Base-by-base conservation (phyloP, 2,888 invertebrate species). In the Caenorhabditis japonica region DNA sequence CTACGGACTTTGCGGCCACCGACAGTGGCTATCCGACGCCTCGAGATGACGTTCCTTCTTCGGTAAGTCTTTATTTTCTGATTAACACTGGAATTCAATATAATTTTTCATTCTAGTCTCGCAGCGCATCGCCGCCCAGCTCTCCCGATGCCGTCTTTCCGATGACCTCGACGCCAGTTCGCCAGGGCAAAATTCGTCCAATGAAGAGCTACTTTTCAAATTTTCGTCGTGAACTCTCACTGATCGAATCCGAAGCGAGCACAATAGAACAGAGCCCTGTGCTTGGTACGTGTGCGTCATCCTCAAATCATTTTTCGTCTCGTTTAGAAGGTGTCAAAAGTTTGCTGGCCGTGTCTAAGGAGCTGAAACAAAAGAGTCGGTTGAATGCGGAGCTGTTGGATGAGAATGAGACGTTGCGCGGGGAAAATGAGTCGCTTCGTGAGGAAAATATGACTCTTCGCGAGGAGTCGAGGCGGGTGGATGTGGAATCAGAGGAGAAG, bases 11-110 rank as follows among this genome's bases (percentile, higher is more conserved):
- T 41, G 58, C 62, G 17, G 10, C 52, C n/a, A 49, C 71, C 0
- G 71, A 71, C 34, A 71, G 71, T 64, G 71, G 71, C 8, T 71
- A 71, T 39, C 71, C 71, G 8, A 71, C 71, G 3, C 71, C 71
- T 25, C 46, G 71, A 30, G 62, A 71, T 44, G 71, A 71, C 7
- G 0, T 61, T n/a, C 55, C 58, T 13, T 52, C 52, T 0, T 52
- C 62, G 39, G 58, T 58, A 27, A 43, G 39, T 23, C 3, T 38
- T 39, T 36, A n/a, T n/a, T n/a, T n/a, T n/a, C n/a, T n/a, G n/a
- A n/a, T n/a, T n/a, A n/a, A n/a, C n/a, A n/a, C n/a, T n/a, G n/a
- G n/a, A n/a, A n/a, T 33, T 10, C 17, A 8, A 7, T 23, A 1
- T 15, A 36, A 17, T 30, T 15, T 15, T 38, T n/a, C 19, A 1